These are phyloP conservation scores for Leistus spinibarbis DNA, from an alignment of 2,888 invertebrate species.

Conservation along the genomic window DNA sequence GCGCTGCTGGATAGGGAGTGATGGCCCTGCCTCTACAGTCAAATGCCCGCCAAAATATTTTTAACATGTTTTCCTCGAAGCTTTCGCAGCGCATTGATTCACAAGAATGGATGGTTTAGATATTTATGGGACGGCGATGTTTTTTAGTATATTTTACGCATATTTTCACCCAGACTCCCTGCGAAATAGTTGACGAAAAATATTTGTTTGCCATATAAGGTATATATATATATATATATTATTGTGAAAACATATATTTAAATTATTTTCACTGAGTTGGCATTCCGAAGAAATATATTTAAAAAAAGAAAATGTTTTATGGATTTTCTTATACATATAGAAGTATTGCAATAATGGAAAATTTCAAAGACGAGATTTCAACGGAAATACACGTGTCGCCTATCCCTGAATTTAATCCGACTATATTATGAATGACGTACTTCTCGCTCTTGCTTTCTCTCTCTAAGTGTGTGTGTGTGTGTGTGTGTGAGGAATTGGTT, in stretches of 20 bases:
- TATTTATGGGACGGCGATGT: not conserved
- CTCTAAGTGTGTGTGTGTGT: too few relatives aligned
- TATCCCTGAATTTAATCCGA: too few relatives aligned
- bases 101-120: not conserved
- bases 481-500: too few relatives aligned
- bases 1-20: constrained; percentile 42
- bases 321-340: too few relatives aligned
- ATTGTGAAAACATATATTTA: not conserved
- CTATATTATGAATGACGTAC: too few relatives aligned
- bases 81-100: too few relatives aligned
- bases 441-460: too few relatives aligned
- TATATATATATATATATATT: not conserved
- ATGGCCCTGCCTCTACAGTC: constrained; percentile 36
- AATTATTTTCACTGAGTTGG: not conserved
- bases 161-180: not conserved
- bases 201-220: not conserved
- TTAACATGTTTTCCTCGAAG: constrained; percentile 19
- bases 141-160: not conserved
- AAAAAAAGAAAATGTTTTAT: too few relatives aligned
- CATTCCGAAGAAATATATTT: too few relatives aligned
- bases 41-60: constrained; percentile 39
- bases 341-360: too few relatives aligned
- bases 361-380: too few relatives aligned
- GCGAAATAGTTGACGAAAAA: not conserved
- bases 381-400: too few relatives aligned